Evolutionary conservation across 2,797 vertebrate species (phyloP), one percentile per base, ranked within the genome.

Genomic region (Garrulus glandarius): DNA sequence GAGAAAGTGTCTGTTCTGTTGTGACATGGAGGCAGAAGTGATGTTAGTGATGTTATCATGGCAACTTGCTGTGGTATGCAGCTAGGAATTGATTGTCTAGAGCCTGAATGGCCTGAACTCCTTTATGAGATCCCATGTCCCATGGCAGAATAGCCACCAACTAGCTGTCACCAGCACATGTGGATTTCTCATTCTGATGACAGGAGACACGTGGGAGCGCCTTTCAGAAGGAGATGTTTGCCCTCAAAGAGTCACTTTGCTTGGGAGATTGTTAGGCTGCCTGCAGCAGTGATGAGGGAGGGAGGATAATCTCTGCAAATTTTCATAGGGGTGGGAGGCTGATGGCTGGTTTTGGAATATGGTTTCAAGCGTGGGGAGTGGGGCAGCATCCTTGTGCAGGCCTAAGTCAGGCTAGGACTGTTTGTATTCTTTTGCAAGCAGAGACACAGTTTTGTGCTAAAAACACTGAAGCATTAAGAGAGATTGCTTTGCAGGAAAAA

Each of bases 191-290:
- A 6, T 83, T 76, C 27, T 44, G 41, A 23, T 56, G 32, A 30
- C 47, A n/a, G 27, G 21, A 84, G 50, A 24, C 9, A 11, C 0
- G 1, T 34, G 16, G 14, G 49, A 64, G 19, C 15, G 13, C n/a
- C n/a, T 89, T 59, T 63, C 52, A 47, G 56, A 32, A 70, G 44
- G 10, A 32, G 44, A 0, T 26, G 18, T 52, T 91, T 71, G 27
- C 55, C 37, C 44, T 76, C 47, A 11, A 63, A 75, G 47, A 20
- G 18, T 84, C 12, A 2, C 46, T 68, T 82, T 60, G 13, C 30
- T 23, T 79, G 56, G 19, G 37, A 43, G 17, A 39, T 30, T 49
- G 59, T 64, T 53, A 30, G 39, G 43, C 59, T 79, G 70, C 19
- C 10, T 2, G 7, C 16, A 67, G 63, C 57, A 49, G 6, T 15